Percentiles rank a stretch among this genome's conserved stretches.
These are phyloP conservation scores for Nematostella vectensis DNA, from an alignment of 92 coral and sea anemone genomes.

Conservation along the genomic window DNA sequence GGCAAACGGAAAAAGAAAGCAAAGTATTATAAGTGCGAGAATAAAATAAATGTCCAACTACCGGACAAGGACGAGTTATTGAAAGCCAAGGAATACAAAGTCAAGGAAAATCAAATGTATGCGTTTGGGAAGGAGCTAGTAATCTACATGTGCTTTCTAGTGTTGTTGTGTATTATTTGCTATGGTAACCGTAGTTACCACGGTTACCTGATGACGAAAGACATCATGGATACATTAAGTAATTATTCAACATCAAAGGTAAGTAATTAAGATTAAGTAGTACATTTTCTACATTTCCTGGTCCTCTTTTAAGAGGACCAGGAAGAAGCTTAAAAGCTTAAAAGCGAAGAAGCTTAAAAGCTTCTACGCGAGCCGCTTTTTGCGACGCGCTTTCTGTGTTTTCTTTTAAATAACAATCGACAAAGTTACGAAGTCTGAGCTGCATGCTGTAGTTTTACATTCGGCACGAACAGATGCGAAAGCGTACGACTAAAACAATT, in stretches of 20 bases:
- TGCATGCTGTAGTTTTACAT: too few relatives aligned
- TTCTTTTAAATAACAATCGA: too few relatives aligned
- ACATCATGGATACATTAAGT: conserved; percentile 38
- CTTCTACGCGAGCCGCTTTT: too few relatives aligned
- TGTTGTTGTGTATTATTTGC: conserved; percentile 46
- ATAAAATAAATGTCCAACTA: conserved; percentile 2
- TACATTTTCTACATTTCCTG: too few relatives aligned
- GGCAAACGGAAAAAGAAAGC: neutral
- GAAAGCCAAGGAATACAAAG: conserved; percentile 43
- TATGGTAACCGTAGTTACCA: conserved; percentile 62
- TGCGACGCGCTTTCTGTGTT: too few relatives aligned
- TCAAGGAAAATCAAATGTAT: conserved; percentile 62
- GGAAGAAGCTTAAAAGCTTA: too few relatives aligned
- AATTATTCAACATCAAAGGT: conserved; percentile 51
- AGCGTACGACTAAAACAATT: too few relatives aligned
- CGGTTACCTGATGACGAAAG: conserved; percentile 63
- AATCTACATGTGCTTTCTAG: conserved; percentile 35
- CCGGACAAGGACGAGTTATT: conserved; percentile 32
- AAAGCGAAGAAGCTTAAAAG: too few relatives aligned
- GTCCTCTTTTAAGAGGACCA: too few relatives aligned
- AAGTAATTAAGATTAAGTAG: conserved; percentile 7
- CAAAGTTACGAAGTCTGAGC: too few relatives aligned
- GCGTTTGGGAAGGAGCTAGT: conserved; percentile 43
- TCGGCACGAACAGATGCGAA: too few relatives aligned
- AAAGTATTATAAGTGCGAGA: neutral